phyloP scores from a whole-genome alignment of 2,888 invertebrate species.

The Thymelicus sylvestris region DNA sequence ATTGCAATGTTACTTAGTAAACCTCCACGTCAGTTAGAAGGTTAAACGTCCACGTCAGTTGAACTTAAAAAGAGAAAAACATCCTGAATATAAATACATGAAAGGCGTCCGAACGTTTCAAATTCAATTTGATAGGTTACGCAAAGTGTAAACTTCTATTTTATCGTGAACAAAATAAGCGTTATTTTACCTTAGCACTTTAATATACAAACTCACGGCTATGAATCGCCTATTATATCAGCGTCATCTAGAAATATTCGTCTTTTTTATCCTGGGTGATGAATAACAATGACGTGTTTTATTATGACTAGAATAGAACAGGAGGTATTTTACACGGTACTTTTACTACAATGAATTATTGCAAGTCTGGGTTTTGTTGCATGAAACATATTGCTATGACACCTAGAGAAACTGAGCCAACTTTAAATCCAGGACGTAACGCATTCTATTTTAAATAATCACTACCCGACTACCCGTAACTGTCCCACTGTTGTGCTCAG shows the following conservation, averaged over 20 bases:
- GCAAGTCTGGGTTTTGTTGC: not conserved
- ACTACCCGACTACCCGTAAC: too few species aligned
- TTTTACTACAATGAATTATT: not conserved
- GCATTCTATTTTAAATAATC: too few species aligned
- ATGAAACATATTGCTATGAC: not conserved
- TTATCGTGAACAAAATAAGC: not conserved
- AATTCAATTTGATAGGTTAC: slow-evolving; percentile 23
- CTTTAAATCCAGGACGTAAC: too few species aligned
- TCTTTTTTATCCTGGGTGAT: slow-evolving; percentile 9
- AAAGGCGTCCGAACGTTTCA: slow-evolving; percentile 17
- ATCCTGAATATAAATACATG: slow-evolving; percentile 18
- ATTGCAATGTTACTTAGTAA: not conserved
- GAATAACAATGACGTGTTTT: slow-evolving; percentile 9
- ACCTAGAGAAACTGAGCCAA: too few species aligned
- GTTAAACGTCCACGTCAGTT: too few species aligned
- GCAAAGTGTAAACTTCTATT: not conserved
- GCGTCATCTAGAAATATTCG: slow-evolving; percentile 27
- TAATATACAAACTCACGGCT: slow-evolving; percentile 17
- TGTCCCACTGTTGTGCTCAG: too few species aligned
- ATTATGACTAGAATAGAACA: slow-evolving; percentile 1
- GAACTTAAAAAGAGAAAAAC: slow-evolving; percentile 19
- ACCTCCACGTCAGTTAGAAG: too few species aligned
- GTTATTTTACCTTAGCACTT: slow-evolving; percentile 11
- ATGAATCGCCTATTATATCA: slow-evolving; percentile 8
- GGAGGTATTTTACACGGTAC: not conserved